A percentile compares a stretch with the other conserved stretches of the same genome.
Evolutionary conservation across 2,888 invertebrate genomes (phyloP).

Genomic region (Andrena flavipes): DNA sequence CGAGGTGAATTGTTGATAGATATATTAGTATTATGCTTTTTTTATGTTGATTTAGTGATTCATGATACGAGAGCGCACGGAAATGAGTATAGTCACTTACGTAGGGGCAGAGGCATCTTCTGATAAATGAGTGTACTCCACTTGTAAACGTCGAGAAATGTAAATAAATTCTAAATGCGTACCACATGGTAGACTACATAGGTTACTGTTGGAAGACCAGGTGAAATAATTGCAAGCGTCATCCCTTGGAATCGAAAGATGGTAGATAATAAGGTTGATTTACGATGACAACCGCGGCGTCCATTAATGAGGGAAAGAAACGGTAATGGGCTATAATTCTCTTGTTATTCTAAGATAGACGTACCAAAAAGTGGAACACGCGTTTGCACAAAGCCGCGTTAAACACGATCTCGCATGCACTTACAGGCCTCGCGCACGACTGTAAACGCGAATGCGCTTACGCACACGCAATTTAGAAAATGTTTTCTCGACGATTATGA

Average conservation of each 20-base stretch:
- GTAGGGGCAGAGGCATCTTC: no score
- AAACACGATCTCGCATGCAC: neutral
- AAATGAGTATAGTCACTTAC: no score
- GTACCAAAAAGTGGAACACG: neutral
- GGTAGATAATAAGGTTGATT: neutral
- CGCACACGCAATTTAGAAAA: constrained; percentile 13
- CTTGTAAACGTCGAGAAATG: neutral
- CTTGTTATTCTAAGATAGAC: neutral
- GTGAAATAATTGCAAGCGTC: neutral
- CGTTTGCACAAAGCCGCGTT: neutral
- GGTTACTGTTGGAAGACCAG: neutral
- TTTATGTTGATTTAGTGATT: no score
- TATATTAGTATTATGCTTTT: no score
- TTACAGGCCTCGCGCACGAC: neutral
- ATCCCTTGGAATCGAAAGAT: neutral
- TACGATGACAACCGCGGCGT: constrained; percentile 1
- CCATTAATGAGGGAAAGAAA: constrained; percentile 4
- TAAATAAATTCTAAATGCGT: neutral
- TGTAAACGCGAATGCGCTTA: neutral
- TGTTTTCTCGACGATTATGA: constrained; percentile 23
- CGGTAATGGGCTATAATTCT: neutral
- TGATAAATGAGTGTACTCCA: neutral
- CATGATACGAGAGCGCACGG: no score
- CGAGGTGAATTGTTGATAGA: no score
- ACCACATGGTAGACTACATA: no score